A percentile compares a stretch with the other conserved stretches of the same genome.
Evolutionary conservation across 2,888 invertebrate genomes (phyloP).

Genomic region (Gisinianus flammeolus): DNA sequence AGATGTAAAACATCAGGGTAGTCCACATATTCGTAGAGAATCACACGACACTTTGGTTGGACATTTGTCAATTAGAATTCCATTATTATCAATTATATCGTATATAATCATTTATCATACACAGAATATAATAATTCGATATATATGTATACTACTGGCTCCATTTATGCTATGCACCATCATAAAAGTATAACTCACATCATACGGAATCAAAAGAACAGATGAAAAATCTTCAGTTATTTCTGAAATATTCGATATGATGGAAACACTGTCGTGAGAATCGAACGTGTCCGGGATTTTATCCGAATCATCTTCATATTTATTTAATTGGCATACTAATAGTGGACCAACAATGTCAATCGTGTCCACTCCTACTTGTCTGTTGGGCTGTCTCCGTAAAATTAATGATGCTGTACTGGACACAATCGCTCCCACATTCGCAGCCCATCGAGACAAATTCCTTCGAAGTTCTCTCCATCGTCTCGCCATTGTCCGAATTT

Average conservation of each 20-base stretch:
- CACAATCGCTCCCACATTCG: conserved; percentile 28
- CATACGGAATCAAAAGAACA: conserved; percentile 25
- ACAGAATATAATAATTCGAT: background rate
- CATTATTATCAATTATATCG: too few relatives aligned
- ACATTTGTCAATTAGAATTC: background rate
- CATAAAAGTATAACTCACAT: conserved; percentile 9
- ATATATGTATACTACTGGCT: too few relatives aligned
- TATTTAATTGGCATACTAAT: background rate
- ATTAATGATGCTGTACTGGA: conserved; percentile 22
- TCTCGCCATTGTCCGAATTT: conserved; percentile 15
- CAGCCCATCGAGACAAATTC: conserved; percentile 21
- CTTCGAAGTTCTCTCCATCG: conserved; percentile 21
- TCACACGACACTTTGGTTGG: conserved; percentile 31
- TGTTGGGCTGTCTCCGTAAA: background rate
- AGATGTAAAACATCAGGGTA: conserved; percentile 37
- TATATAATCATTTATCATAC: background rate
- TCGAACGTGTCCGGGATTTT: conserved; percentile 26
- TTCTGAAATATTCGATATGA: background rate
- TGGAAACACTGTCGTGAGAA: conserved; percentile 15
- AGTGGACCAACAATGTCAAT: background rate
- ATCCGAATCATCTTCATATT: conserved; percentile 32
- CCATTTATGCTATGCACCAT: background rate
- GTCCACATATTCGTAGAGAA: conserved; percentile 37
- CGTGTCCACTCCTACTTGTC: conserved; percentile 11
- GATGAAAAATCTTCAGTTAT: conserved; percentile 20